These are phyloP conservation scores for Limenitis camilla DNA, from an alignment of 2,888 invertebrate genomes.

Conservation along the genomic window DNA sequence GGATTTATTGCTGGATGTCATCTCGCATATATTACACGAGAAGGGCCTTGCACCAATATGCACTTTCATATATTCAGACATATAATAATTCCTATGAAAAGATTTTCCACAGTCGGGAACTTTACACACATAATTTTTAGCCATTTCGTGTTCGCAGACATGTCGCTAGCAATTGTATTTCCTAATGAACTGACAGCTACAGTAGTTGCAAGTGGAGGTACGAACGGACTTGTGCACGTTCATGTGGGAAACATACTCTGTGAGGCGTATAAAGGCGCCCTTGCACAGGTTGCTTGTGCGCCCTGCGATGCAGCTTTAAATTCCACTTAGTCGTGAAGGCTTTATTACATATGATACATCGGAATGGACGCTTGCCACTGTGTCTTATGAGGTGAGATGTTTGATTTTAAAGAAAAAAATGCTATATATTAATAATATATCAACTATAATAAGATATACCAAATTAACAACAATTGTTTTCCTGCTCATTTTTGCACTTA, in stretches of 20 bases:
- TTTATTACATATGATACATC: slow-evolving; percentile 88
- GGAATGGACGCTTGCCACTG: slow-evolving; percentile 82
- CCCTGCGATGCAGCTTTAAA: slow-evolving; percentile 91
- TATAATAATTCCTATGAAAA: slow-evolving; percentile 90
- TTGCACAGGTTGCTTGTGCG: slow-evolving; percentile 88
- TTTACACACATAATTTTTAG: slow-evolving; percentile 84
- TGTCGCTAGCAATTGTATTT: slow-evolving; percentile 92
- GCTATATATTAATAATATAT: background rate
- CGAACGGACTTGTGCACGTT: slow-evolving; percentile 88
- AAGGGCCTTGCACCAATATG: slow-evolving; percentile 88
- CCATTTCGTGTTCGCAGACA: slow-evolving; percentile 85
- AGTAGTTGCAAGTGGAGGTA: slow-evolving; percentile 91
- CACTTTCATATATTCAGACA: slow-evolving; percentile 89
- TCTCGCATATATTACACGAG: slow-evolving; percentile 90
- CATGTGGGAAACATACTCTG: slow-evolving; percentile 88
- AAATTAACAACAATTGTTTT: too few species aligned
- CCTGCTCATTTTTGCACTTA: too few species aligned
- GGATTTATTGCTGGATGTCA: slow-evolving; percentile 90
- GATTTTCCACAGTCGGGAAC: slow-evolving; percentile 85
- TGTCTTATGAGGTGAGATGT: slow-evolving; percentile 88
- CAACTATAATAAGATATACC: background rate
- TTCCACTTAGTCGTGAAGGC: slow-evolving; percentile 93
- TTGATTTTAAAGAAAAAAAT: slow-evolving; percentile 84
- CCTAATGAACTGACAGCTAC: slow-evolving; percentile 90
- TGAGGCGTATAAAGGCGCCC: slow-evolving; percentile 87